phyloP scores from a whole-genome alignment of 2,888 invertebrate species.

The Agrochola lota region DNA sequence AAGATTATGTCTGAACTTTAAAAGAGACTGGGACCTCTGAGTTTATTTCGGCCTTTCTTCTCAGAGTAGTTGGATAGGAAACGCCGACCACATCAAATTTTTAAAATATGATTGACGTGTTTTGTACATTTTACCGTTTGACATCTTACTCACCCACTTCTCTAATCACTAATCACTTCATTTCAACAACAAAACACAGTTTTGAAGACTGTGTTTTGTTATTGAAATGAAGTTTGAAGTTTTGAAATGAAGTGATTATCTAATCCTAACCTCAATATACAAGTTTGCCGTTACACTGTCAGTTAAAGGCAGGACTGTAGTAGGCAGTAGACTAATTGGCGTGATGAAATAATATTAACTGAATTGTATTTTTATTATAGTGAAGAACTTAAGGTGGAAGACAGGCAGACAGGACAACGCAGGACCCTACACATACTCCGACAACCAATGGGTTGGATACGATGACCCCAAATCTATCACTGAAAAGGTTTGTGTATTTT shows the following conservation, averaged over 20 bases:
- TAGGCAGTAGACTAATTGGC: background rate
- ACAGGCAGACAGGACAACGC: conserved; percentile 91
- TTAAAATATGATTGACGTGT: too few species aligned
- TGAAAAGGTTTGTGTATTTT: conserved; percentile 89
- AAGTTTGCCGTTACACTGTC: background rate
- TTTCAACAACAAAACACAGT: too few species aligned
- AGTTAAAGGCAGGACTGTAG: background rate
- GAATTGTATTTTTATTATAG: conserved; percentile 71
- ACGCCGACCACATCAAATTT: too few species aligned
- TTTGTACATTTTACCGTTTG: background rate
- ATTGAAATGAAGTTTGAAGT: background rate
- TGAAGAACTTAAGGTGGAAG: conserved; percentile 93
- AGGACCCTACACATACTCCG: conserved; percentile 94
- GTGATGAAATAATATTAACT: background rate
- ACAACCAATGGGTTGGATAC: conserved; percentile 97
- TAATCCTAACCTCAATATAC: background rate
- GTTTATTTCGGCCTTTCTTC: too few species aligned
- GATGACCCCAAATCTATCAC: conserved; percentile 95
- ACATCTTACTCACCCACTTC: background rate
- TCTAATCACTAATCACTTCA: too few species aligned
- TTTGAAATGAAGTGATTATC: too few species aligned
- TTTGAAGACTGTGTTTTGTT: background rate
- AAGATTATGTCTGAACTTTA: too few species aligned
- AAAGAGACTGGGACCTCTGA: too few species aligned
- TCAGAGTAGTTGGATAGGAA: too few species aligned